Evolutionary conservation across 2,888 invertebrate genomes (phyloP), one percentile per base, ranked within the genome.

Genomic region (Diaprepes abbreviatus): DNA sequence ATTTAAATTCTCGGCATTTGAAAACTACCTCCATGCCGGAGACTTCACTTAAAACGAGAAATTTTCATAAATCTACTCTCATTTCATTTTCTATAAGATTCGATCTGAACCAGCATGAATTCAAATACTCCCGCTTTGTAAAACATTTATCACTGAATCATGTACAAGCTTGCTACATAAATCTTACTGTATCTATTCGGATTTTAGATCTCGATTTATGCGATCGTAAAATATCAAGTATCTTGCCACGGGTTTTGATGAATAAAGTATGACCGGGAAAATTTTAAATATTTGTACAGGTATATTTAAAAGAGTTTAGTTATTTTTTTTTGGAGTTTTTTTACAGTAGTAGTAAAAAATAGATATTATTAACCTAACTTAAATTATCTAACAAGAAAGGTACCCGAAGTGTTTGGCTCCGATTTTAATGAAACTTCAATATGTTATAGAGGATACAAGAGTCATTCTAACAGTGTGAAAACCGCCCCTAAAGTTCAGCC

Each of bases 81-180:
- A 33, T 54, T 35, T 54, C 33, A 35, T 33, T 14, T 35, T 35
- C 35, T 54, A 54, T 54, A 19, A 35, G 35, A 54, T 54, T 28
- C 54, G 35, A 33, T 33, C 33, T 31, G 33, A 52, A 52, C 54
- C 54, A 54, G 54, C 54, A 54, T 54, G 54, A 33, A 54, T 33
- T 35, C 35, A 17, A 54, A 54, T 54, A 35, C 54, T 33, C 54
- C 54, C 35, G 54, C 35, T 33, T 33, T 50, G 33, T 54, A 54
- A 17, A 35, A 54, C 54, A 54, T 54, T 54, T 54, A 54, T 54
- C 54, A 54, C 17, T 35, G 54, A 33, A 54, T 54, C 54, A 54
- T 54, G 35, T 19, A 54, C 54, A 2, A 33, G 31, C 31, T 54
- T 14, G 54, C 14, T 33, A 54, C 35, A 35, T 54, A 54, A 54